Percentiles rank a stretch among this genome's conserved stretches.
Evolutionary conservation across 1,140 invertebrate species (phyloP).

Genomic region (Bombus confusus): DNA sequence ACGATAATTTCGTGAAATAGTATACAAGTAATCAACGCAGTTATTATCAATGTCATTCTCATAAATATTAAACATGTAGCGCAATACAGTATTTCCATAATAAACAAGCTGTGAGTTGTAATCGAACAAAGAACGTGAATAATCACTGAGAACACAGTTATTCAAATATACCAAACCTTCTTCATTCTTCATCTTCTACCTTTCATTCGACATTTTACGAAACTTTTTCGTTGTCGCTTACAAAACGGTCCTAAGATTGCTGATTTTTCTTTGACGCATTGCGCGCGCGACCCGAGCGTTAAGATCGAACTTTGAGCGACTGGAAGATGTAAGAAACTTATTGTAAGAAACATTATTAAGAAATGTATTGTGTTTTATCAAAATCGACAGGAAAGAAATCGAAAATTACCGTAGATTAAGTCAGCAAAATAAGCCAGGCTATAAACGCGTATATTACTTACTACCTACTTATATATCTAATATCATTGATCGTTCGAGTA

Average conservation of each 20-base stretch:
- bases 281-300: neutral
- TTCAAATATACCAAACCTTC: neutral
- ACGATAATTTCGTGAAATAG: neutral
- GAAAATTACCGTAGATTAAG: slow-evolving; percentile 4
- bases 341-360: no score
- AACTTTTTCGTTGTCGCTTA: neutral
- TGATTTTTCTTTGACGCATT: neutral
- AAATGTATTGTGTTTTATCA: neutral
- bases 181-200: neutral
- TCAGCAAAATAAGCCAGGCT: neutral
- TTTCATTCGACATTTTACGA: neutral
- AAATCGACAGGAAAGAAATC: neutral
- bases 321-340: no score
- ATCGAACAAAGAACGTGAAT: slow-evolving; percentile 22
- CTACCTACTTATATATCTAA: slow-evolving; percentile 2
- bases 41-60: slow-evolving; percentile 22
- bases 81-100: slow-evolving; percentile 43
- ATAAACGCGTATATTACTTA: slow-evolving; percentile 12
- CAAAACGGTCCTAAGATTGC: slow-evolving; percentile 39
- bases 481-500: slow-evolving; percentile 46
- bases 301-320: neutral
- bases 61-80: slow-evolving; percentile 35
- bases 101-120: slow-evolving; percentile 44
- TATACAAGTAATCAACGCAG: slow-evolving; percentile 10
- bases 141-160: slow-evolving; percentile 14